Evolutionary conservation across 2,888 invertebrate genomes (phyloP).

Genomic region (Agrenia bidenticulata): DNA sequence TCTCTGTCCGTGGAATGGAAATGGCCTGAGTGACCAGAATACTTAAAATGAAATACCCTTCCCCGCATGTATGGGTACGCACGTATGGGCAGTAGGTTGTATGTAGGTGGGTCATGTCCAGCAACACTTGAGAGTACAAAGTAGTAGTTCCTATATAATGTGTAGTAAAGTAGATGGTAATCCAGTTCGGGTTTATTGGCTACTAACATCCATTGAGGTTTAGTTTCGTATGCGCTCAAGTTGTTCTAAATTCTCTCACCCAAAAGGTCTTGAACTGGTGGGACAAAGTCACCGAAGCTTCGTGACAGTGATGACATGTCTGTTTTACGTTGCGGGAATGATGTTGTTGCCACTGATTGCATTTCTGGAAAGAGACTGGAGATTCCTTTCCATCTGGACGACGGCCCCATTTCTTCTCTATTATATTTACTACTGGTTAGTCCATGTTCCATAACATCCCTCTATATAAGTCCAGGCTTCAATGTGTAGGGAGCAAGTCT

Average conservation of each 20-base stretch:
- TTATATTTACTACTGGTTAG: constrained; percentile 75
- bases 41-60: not conserved
- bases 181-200: too few relatives aligned
- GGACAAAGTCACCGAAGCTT: constrained; percentile 89
- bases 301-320: constrained; percentile 87
- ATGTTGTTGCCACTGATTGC: constrained; percentile 81
- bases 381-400: constrained; percentile 73
- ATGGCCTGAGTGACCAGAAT: constrained; percentile 3
- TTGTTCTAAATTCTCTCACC: constrained; percentile 12
- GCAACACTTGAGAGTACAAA: too few relatives aligned
- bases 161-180: too few relatives aligned
- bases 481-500: not conserved
- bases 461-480: not conserved
- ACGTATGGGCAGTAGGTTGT: not conserved
- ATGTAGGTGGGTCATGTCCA: too few relatives aligned
- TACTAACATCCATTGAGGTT: too few relatives aligned
- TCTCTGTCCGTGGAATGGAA: not conserved
- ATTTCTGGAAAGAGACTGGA: constrained; percentile 82
- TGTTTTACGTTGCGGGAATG: constrained; percentile 84
- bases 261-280: constrained; percentile 80
- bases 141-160: too few relatives aligned
- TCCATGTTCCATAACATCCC: constrained; percentile 30
- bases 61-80: not conserved
- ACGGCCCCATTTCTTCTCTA: constrained; percentile 82
- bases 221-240: too few relatives aligned